Base-by-base conservation (phyloP, 2,797 vertebrate species). In the Sebastes kiyomatsui region DNA sequence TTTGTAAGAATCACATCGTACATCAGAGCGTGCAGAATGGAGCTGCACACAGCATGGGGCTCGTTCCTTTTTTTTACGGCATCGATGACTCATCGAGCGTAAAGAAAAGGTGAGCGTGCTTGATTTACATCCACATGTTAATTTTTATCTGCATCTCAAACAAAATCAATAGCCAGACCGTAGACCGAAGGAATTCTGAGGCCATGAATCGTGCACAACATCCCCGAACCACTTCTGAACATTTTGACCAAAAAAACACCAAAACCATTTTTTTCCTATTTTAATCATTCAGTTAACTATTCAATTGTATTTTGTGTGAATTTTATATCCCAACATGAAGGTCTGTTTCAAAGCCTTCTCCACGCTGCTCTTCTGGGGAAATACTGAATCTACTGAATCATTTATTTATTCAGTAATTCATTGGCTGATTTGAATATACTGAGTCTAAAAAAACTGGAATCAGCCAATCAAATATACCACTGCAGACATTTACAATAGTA, bases 1-100 rank as follows among this genome's bases (percentile, higher is more conserved):
- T 88, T 86, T 86, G 89, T 87, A 80, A 85, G 88, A 84, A 80
- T 38, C 67, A 49, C 61, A 35, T 77, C 81, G 72, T 59, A 58
- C 28, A 79, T 78, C 74, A 73, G 61, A 22, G 54, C 18, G 23
- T 69, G 75, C 85, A 89, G 74, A 22, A 87, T 61, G 87, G 77
- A 76, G 77, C 67, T 35, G 2, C 16, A 4, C 72, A 33, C 80
- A 80, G 82, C 72, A 72, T 13, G 77, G 78, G 22, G 32, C 42
- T 32, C 6, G 32, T 72, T 77, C 72, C 20, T 80, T 83, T 83
- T 46, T 46, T 49, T 85, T 42, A 64, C 49, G 7, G 27, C 75
- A n/a, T 46, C 13, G 46, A 35, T 66, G 80, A 67, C 35, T 46
- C 67, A 49, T 61, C 27, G 28, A 59, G 73, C 79, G 67, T 54